A percentile compares a stretch with the other conserved stretches of the same genome.
These are phyloP conservation scores for Terrapene triunguis DNA, from an alignment of 2,113 vertebrate species.

Conservation along the genomic window DNA sequence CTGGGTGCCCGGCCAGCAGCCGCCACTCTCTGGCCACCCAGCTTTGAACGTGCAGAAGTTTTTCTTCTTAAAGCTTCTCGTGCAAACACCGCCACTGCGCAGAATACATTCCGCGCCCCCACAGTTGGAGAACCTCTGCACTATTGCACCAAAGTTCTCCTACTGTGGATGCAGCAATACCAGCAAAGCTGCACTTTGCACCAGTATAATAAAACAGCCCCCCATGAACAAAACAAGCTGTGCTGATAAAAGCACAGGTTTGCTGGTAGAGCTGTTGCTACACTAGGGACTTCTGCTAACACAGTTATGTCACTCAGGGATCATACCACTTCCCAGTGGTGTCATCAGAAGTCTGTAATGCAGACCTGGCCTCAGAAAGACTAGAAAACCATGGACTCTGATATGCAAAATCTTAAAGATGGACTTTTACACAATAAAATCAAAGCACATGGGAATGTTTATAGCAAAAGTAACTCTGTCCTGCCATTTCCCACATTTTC, in stretches of 20 bases:
- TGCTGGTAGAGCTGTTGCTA: background rate
- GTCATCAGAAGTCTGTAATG: background rate
- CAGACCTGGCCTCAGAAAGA: background rate
- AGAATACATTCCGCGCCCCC: too few relatives aligned
- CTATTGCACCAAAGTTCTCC: background rate
- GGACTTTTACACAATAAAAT: background rate
- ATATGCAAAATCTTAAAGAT: background rate
- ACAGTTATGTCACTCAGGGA: background rate
- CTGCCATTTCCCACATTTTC: conserved; percentile 11
- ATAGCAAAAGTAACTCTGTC: background rate
- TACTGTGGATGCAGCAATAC: background rate
- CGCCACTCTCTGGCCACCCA: too few relatives aligned
- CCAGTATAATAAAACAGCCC: background rate
- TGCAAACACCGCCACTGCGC: too few relatives aligned
- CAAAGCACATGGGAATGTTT: background rate
- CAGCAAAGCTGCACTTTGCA: background rate
- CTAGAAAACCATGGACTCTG: background rate
- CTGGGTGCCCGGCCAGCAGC: too few relatives aligned
- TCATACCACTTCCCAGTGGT: background rate
- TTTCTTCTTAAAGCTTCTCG: too few relatives aligned
- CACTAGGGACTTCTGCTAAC: background rate
- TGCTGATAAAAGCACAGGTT: background rate
- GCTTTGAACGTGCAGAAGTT: too few relatives aligned
- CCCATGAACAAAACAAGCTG: background rate
- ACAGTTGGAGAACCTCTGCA: background rate